Conservation (phyloP, 2,113 vertebrate genomes). For the Numida meleagris region DNA sequence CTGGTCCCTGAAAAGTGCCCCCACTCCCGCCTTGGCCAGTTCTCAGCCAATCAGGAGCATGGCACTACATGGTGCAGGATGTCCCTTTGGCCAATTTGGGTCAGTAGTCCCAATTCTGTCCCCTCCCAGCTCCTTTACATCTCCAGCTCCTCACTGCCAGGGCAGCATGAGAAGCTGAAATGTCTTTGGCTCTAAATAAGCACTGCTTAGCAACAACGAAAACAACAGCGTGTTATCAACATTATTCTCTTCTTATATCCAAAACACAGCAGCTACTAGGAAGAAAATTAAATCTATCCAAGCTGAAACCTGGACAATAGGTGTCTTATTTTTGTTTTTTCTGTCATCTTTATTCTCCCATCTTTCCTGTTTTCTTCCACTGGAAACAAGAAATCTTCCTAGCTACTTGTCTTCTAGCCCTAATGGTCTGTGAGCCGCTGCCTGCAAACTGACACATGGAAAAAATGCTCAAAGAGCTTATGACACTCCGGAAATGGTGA, state of each 20-base stretch:
- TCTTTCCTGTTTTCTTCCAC: background rate
- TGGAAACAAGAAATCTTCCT: background rate
- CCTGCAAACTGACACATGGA: background rate
- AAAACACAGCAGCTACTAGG: background rate
- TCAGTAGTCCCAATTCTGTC: background rate
- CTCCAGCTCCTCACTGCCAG: background rate
- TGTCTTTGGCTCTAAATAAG: background rate
- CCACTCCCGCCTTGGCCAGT: background rate
- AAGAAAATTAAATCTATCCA: background rate
- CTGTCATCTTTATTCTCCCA: background rate
- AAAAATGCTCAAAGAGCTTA: slow-evolving; percentile 22
- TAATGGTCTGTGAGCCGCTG: slow-evolving; percentile 13
- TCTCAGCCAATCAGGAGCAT: background rate
- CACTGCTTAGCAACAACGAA: background rate
- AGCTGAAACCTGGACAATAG: background rate
- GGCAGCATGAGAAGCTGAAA: too few species aligned
- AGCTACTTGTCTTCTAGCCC: background rate
- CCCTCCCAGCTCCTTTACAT: background rate
- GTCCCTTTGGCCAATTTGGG: background rate
- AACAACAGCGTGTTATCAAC: background rate
- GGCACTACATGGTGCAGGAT: background rate
- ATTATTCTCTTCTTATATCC: background rate
- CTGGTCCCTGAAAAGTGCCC: background rate
- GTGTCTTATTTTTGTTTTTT: background rate
- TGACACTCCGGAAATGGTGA: slow-evolving; percentile 18